phyloP scores from a whole-genome alignment of 2,797 vertebrate species.

The Rachycentron canadum region DNA sequence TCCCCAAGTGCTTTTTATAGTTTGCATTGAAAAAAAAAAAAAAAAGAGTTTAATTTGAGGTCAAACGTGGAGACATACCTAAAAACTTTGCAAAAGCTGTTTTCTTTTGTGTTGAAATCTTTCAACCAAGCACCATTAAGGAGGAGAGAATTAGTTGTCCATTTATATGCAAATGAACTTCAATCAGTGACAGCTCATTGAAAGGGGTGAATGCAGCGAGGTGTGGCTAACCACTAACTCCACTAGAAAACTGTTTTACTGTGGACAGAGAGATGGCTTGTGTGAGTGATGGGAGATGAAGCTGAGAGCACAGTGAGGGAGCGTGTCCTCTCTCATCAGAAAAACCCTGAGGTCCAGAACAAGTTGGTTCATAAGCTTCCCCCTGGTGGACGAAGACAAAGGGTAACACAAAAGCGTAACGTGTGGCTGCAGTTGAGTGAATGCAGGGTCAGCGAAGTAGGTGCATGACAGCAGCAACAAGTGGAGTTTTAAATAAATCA shows the following conservation, averaged over 20 bases:
- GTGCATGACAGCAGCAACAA: no score
- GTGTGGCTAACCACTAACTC: constrained; percentile 71
- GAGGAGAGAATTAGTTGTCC: constrained; percentile 73
- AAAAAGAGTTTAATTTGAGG: constrained; percentile 36
- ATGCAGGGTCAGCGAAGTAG: no score
- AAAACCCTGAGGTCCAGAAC: not conserved
- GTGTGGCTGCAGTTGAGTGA: not conserved
- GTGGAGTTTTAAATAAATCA: no score
- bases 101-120: constrained; percentile 54
- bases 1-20: not conserved
- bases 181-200: constrained; percentile 71
- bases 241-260: constrained; percentile 43
- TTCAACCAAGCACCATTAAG: constrained; percentile 53
- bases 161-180: constrained; percentile 89
- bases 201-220: constrained; percentile 69
- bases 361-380: not conserved
- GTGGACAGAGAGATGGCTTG: constrained; percentile 18
- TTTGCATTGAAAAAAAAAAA: not conserved
- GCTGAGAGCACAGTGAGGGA: constrained; percentile 13
- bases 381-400: not conserved
- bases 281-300: constrained; percentile 52
- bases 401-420: not conserved
- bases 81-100: constrained; percentile 38
- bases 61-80: constrained; percentile 22
- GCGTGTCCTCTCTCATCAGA: not conserved